A percentile compares a stretch with the other conserved stretches of the same genome.
phyloP scores from a whole-genome alignment of 2,888 invertebrate genomes.

The Macrophya alboannulata region DNA sequence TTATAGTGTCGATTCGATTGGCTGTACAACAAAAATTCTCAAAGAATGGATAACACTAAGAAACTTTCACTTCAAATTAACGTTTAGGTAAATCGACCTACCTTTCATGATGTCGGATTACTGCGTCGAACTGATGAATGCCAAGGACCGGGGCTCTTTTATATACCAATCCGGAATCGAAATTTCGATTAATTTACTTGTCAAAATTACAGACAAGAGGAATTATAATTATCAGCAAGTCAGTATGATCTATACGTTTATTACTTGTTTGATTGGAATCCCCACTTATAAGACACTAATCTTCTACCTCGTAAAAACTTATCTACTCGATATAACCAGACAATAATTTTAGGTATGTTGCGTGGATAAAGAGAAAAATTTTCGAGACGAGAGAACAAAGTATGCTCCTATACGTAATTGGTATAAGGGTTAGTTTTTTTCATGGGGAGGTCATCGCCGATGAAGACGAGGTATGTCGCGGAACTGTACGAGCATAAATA shows the following conservation, averaged over 20 bases:
- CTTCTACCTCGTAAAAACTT: neutral
- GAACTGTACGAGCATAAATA: constrained; percentile 47
- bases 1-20: neutral
- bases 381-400: no score
- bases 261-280: neutral
- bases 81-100: neutral
- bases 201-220: neutral
- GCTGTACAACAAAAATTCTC: neutral
- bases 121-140: neutral
- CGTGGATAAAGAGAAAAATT: no score
- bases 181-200: neutral
- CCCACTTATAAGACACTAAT: neutral
- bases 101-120: constrained; percentile 4
- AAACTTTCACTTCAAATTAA: neutral
- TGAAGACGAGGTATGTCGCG: neutral
- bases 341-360: neutral
- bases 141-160: neutral
- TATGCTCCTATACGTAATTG: neutral
- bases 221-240: neutral
- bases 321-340: neutral
- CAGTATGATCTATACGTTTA: neutral
- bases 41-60: neutral
- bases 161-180: constrained; percentile 3
- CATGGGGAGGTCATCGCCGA: neutral
- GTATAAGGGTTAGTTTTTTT: no score